These are phyloP conservation scores for Steatornis caripensis DNA, from an alignment of 2,113 vertebrate genomes.

Conservation along the genomic window DNA sequence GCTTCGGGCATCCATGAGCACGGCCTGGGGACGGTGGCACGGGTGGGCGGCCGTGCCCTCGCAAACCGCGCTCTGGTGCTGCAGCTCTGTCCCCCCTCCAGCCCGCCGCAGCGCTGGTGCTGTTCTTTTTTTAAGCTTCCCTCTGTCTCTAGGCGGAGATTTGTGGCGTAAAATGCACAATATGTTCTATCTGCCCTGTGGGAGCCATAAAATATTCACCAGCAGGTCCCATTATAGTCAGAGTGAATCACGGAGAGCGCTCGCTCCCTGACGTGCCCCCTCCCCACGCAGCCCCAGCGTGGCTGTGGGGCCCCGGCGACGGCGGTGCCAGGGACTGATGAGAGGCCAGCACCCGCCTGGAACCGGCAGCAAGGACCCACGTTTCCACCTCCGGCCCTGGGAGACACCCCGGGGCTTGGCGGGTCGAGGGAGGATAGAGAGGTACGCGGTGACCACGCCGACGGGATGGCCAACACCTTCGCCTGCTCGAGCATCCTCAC, in stretches of 20 bases:
- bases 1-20: fast-evolving
- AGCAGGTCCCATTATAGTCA: constrained; percentile 71
- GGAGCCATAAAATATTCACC: constrained; percentile 72
- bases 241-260: constrained; percentile 45
- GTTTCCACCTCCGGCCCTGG: background rate
- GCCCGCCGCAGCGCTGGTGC: background rate
- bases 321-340: background rate
- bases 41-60: background rate
- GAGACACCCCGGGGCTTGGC: fast-evolving
- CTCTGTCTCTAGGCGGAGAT: constrained; percentile 61
- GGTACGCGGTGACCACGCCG: background rate
- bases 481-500: fast-evolving
- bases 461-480: background rate
- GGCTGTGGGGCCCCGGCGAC: background rate
- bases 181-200: constrained; percentile 73
- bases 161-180: constrained; percentile 70
- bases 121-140: constrained; percentile 32
- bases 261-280: background rate
- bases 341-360: background rate
- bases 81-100: background rate
- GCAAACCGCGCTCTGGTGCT: background rate
- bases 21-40: background rate
- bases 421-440: no score
- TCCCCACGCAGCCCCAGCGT: fast-evolving
- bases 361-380: fast-evolving